These are phyloP conservation scores for Cryptocephalus primarius DNA, from an alignment of 2,888 invertebrate species.

Conservation along the genomic window DNA sequence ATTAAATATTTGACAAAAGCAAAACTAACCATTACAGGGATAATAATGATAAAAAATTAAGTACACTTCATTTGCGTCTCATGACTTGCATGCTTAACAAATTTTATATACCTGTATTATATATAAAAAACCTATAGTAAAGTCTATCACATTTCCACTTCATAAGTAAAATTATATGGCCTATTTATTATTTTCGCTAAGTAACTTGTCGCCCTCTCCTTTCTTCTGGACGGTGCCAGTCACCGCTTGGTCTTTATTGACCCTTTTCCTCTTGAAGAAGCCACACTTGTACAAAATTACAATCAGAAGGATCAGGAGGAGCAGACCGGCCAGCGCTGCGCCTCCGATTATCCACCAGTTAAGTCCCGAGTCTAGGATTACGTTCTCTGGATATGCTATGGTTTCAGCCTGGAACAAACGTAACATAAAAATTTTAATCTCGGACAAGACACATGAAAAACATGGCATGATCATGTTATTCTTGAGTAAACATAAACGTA, in stretches of 20 bases:
- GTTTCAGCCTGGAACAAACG: slow-evolving; percentile 58
- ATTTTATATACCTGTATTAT: too few relatives aligned
- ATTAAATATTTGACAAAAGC: too few relatives aligned
- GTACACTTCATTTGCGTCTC: too few relatives aligned
- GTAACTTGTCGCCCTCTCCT: slow-evolving; percentile 22
- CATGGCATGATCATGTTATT: too few relatives aligned
- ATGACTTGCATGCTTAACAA: too few relatives aligned
- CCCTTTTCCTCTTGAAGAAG: slow-evolving; percentile 75
- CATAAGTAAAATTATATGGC: too few relatives aligned
- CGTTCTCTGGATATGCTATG: slow-evolving; percentile 72
- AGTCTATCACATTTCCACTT: too few relatives aligned
- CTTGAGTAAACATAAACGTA: too few relatives aligned
- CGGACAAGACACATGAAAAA: too few relatives aligned
- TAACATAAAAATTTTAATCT: neutral
- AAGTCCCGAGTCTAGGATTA: slow-evolving; percentile 64
- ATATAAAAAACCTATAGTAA: too few relatives aligned
- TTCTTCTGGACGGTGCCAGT: slow-evolving; percentile 46
- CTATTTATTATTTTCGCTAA: slow-evolving; percentile 1
- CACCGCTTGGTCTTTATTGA: slow-evolving; percentile 58
- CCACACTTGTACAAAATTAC: slow-evolving; percentile 79
- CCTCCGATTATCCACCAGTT: slow-evolving; percentile 81
- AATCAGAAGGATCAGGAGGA: slow-evolving; percentile 71
- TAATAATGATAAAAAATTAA: too few relatives aligned
- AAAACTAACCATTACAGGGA: too few relatives aligned
- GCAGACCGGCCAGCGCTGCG: slow-evolving; percentile 71